These are phyloP conservation scores for Tenthredo notha DNA, from an alignment of 2,888 invertebrate genomes.

Conservation along the genomic window DNA sequence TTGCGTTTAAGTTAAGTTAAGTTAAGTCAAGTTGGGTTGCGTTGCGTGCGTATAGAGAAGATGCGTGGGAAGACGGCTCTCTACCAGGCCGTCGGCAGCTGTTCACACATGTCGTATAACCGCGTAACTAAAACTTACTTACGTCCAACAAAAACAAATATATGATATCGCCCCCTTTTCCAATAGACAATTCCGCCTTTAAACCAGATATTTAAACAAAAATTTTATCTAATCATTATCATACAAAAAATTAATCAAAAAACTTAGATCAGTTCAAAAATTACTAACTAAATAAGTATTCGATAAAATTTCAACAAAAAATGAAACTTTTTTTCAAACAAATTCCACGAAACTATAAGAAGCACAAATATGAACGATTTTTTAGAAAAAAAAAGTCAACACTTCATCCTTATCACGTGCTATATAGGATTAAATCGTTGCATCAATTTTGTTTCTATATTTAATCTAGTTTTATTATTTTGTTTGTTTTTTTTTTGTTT, in stretches of 20 bases:
- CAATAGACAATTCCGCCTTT: conserved; percentile 46
- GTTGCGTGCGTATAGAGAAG: conserved; percentile 57
- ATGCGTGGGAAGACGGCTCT: conserved; percentile 75
- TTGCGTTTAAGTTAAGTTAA: not conserved
- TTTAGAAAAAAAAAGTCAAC: not conserved
- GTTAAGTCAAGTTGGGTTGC: not conserved
- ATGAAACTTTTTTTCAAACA: too few relatives aligned
- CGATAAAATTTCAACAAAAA: not conserved
- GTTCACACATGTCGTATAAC: conserved; percentile 73
- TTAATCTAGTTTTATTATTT: not conserved
- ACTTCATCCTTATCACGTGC: not conserved
- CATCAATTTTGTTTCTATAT: not conserved
- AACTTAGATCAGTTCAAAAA: not conserved
- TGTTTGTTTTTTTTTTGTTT: not conserved
- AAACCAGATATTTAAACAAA: not conserved
- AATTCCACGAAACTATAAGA: too few relatives aligned
- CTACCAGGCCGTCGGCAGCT: conserved; percentile 70
- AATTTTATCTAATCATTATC: not conserved
- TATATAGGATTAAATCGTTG: not conserved
- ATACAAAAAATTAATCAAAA: not conserved
- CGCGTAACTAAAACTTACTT: conserved; percentile 58
- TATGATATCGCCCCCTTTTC: conserved; percentile 42
- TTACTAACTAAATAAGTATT: not conserved
- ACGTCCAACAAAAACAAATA: conserved; percentile 55
- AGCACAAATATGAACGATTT: not conserved